phyloP scores from a whole-genome alignment of 1,140 invertebrate species.

The Heliothis subflexa region DNA sequence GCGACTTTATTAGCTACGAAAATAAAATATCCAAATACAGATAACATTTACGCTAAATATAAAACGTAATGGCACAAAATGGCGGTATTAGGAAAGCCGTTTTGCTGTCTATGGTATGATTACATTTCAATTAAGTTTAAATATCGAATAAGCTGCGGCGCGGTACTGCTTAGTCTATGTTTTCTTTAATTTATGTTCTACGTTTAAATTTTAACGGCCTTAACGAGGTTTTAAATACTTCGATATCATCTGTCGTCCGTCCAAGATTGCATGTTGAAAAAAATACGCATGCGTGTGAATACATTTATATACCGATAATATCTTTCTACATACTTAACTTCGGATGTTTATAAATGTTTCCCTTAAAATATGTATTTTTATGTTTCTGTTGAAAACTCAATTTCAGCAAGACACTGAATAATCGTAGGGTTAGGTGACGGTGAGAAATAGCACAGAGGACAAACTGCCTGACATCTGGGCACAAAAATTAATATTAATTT shows the following conservation, averaged over 20 bases:
- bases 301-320: too few relatives aligned
- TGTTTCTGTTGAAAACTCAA: not conserved
- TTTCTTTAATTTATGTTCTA: slow-evolving; percentile 13
- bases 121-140: slow-evolving; percentile 31
- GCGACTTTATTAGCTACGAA: slow-evolving; percentile 26
- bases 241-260: not conserved
- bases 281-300: too few relatives aligned
- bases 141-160: slow-evolving; percentile 22
- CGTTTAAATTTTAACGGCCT: slow-evolving; percentile 1
- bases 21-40: slow-evolving; percentile 38
- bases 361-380: not conserved
- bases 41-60: slow-evolving; percentile 23
- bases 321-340: not conserved
- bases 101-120: slow-evolving; percentile 24
- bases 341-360: not conserved
- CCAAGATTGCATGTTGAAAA: not conserved
- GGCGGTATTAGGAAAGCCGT: slow-evolving; percentile 4
- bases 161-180: slow-evolving; percentile 17
- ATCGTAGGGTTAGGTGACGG: not conserved
- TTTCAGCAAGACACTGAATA: not conserved
- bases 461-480: slow-evolving; percentile 13
- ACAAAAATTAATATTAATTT: slow-evolving; percentile 35
- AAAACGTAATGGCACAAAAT: slow-evolving; percentile 9
- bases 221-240: not conserved
- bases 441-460: not conserved